Conservation (phyloP, 2,113 vertebrate species). For the Cephalopholis sonnerati region DNA sequence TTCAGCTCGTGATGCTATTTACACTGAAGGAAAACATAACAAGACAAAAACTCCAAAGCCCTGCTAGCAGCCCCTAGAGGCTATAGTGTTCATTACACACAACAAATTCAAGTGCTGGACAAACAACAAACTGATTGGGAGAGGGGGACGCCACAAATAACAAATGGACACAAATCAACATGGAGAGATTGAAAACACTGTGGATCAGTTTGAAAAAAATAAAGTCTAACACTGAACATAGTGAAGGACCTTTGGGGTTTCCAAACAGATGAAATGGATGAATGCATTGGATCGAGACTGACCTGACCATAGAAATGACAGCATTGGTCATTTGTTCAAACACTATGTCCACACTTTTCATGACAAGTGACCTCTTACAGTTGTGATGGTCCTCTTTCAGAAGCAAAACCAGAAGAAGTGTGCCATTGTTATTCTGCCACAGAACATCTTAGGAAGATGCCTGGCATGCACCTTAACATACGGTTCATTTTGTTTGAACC, state of each 20-base stretch:
- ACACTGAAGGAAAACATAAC: slow-evolving; percentile 20
- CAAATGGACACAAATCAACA: not conserved
- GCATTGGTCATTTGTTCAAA: not conserved
- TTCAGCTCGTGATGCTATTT: slow-evolving; percentile 33
- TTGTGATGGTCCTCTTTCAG: too few species aligned
- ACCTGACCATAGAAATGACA: not conserved
- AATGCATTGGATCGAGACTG: not conserved
- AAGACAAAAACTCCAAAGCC: not conserved
- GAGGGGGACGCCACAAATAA: not conserved
- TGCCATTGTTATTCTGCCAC: too few species aligned
- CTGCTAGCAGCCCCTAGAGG: not conserved
- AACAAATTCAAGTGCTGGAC: not conserved
- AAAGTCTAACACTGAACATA: not conserved
- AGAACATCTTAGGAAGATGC: too few species aligned
- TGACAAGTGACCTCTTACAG: too few species aligned
- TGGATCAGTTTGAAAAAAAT: not conserved
- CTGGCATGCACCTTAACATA: too few species aligned
- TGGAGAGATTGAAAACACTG: not conserved
- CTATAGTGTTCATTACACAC: not conserved
- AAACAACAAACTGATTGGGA: not conserved
- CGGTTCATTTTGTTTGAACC: too few species aligned
- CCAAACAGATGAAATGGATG: not conserved
- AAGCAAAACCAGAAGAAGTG: too few species aligned
- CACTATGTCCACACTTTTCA: too few species aligned
- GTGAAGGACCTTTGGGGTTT: not conserved